These are phyloP conservation scores for Fistularia tabacaria DNA, from an alignment of 2,797 vertebrate genomes.

Conservation along the genomic window DNA sequence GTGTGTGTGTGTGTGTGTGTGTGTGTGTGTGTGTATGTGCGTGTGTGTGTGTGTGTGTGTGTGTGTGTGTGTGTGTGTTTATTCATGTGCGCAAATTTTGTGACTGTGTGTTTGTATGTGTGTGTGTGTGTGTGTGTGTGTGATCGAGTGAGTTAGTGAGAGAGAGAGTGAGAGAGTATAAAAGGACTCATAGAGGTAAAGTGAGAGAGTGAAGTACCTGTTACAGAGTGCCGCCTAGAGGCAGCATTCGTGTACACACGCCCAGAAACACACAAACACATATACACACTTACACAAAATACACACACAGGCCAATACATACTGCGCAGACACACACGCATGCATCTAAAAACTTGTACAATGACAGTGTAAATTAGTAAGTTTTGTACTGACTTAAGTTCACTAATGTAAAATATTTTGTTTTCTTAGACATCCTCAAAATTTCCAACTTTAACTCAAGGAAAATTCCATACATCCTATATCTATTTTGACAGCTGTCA, in stretches of 20 bases:
- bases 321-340: too few species aligned
- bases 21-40: background rate
- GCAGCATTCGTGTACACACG: slow-evolving; percentile 27
- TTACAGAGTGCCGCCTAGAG: slow-evolving; percentile 66
- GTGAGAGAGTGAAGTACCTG: slow-evolving; percentile 31
- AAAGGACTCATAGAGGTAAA: slow-evolving; percentile 9
- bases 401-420: too few species aligned
- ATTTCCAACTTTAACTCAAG: too few species aligned
- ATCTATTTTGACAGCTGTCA: too few species aligned
- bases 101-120: slow-evolving; percentile 38
- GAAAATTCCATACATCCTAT: too few species aligned
- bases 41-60: too few species aligned
- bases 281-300: background rate
- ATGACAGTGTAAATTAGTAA: too few species aligned
- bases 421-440: too few species aligned
- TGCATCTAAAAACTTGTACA: too few species aligned
- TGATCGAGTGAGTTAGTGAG: slow-evolving; percentile 4
- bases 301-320: too few species aligned
- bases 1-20: slow-evolving; percentile 7
- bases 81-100: slow-evolving; percentile 31
- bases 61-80: slow-evolving; percentile 35
- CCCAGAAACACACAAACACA: slow-evolving; percentile 7
- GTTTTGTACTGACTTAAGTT: too few species aligned
- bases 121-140: slow-evolving; percentile 20
- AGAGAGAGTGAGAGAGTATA: slow-evolving; percentile 6